Conservation (phyloP, 2,113 vertebrate species). For the Prunella fulvescens region DNA sequence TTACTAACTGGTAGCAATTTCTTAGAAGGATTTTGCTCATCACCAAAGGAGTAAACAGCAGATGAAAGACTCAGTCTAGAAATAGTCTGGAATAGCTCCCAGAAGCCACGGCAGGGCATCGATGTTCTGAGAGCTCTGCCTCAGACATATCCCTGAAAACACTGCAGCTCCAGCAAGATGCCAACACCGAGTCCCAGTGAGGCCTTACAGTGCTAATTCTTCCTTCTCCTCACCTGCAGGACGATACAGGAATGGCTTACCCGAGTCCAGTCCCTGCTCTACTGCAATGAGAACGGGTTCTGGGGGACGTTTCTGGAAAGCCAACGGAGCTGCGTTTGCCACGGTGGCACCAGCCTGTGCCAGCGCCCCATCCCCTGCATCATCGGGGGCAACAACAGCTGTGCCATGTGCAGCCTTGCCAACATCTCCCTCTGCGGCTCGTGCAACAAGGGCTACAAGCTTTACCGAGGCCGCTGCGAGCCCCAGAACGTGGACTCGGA, state of each 20-base stretch:
- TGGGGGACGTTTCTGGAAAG: slow-evolving; percentile 98
- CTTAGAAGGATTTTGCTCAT: background rate
- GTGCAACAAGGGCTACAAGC: slow-evolving; percentile 99
- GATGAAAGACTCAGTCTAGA: background rate
- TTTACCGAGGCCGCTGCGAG: slow-evolving; percentile 95
- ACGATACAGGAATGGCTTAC: slow-evolving; percentile 98
- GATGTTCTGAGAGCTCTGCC: background rate
- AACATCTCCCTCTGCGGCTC: slow-evolving; percentile 99
- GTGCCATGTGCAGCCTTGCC: slow-evolving; percentile 99
- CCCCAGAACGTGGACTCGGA: slow-evolving; percentile 99
- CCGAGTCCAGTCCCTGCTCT: slow-evolving; percentile 95
- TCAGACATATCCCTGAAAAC: background rate
- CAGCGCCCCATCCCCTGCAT: slow-evolving; percentile 96
- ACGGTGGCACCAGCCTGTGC: slow-evolving; percentile 91
- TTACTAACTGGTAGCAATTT: background rate
- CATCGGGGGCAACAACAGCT: slow-evolving; percentile 98
- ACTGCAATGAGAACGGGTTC: slow-evolving; percentile 98
- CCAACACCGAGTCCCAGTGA: background rate
- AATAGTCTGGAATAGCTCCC: background rate
- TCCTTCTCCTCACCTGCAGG: slow-evolving; percentile 68
- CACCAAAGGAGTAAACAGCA: background rate
- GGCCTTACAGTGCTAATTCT: background rate
- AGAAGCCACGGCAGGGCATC: background rate
- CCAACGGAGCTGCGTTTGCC: slow-evolving; percentile 94
- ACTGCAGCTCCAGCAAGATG: background rate